Percentiles rank a stretch among this genome's conserved stretches.
Evolutionary conservation across 2,888 invertebrate genomes (phyloP).

Genomic region (Melanophora roralis): DNA sequence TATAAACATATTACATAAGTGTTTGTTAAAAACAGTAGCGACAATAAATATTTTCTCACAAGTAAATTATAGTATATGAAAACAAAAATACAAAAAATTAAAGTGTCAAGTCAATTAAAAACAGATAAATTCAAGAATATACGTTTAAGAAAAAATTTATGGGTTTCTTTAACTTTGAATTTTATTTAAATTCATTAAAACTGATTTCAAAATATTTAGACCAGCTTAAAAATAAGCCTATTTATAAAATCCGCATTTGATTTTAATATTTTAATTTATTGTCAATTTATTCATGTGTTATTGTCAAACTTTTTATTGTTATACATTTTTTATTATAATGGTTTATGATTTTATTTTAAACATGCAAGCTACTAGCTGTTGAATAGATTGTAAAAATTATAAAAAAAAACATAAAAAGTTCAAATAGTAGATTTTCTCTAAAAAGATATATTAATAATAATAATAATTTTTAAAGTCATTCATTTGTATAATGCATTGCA

Average conservation of each 20-base stretch:
- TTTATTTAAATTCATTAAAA: neutral
- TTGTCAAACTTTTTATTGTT: neutral
- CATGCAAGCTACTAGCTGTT: slow-evolving; percentile 36
- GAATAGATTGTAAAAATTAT: no score
- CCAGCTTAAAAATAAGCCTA: neutral
- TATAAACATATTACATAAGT: neutral
- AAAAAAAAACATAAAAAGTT: neutral
- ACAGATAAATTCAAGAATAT: neutral
- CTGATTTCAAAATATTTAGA: neutral
- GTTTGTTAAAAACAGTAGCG: slow-evolving; percentile 12
- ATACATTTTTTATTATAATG: neutral
- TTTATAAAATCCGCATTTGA: neutral
- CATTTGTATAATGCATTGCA: no score
- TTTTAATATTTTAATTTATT: neutral
- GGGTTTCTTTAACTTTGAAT: neutral
- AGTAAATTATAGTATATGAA: slow-evolving; percentile 34
- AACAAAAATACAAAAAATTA: slow-evolving; percentile 7
- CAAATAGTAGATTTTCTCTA: no score
- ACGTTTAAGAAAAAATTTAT: neutral
- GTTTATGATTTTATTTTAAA: slow-evolving; percentile 23
- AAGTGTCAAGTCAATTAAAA: neutral
- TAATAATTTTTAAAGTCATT: no score
- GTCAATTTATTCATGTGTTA: no score
- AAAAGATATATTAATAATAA: no score
- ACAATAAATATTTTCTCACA: slow-evolving; percentile 35